Evolutionary conservation across 2,113 vertebrate genomes (phyloP), one percentile per base, ranked within the genome.

Genomic region (Varanus komodoensis): DNA sequence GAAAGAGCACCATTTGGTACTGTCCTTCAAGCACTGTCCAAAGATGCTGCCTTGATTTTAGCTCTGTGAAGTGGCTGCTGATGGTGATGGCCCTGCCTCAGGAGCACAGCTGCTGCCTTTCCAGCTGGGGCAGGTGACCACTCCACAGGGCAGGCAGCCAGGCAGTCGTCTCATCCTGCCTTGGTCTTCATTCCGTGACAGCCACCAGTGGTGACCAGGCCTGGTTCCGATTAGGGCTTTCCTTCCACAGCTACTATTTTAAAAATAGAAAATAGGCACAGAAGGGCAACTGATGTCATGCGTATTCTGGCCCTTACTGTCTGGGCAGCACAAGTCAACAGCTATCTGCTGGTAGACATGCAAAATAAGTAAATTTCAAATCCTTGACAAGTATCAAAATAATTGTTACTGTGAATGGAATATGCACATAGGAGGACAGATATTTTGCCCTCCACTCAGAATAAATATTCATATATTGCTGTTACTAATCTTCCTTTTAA

Each of bases 401-500:
- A 32, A 82, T 67, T 38, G 50, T 38, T 25, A 67, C 27, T n/a
- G 27, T 52, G 32, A 3, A n/a, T 15, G 71, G 34, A 89, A 21
- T 5, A 52, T 6, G 11, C 3, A 71, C n/a, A 73, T 34, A 19
- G 27, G 27, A 67, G 50, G 1, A 2, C 23, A 29, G 23, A 29
- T 50, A 25, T 54, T 29, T 27, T 6, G 25, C 2, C 32, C 15
- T 8, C 32, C 32, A 8, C 23, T 0, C 25, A 67, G 12, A 69
- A 77, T 84, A n/a, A 25, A 21, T 57, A 75, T 64, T 48, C 23
- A 15, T 78, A 4, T 57, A 9, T 78, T 44, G 38, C 44, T 91
- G 32, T 38, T 78, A 69, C 44, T 68, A 27, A 77, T 78, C 21
- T 92, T 29, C 3, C 57, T 54, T 92, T 57, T 90, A 68, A 74